Evolutionary conservation across 2,113 vertebrate genomes (phyloP).

Genomic region (Gyps fulvus): DNA sequence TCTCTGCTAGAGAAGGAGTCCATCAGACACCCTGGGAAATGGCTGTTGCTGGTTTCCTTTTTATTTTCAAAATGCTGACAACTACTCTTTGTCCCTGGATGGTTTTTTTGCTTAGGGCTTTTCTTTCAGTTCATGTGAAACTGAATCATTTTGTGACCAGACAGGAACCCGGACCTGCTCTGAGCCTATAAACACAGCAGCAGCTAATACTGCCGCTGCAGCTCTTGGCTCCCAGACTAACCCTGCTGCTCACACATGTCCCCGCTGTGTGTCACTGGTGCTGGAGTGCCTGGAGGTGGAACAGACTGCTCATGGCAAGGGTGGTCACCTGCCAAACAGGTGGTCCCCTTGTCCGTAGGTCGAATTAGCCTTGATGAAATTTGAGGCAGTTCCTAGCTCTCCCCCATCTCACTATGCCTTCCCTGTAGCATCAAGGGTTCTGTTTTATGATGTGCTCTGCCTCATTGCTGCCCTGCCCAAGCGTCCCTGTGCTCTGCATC

Average conservation of each 20-base stretch:
- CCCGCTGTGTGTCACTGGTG: rapidly evolving
- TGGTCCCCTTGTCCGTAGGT: rapidly evolving
- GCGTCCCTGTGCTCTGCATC: neutral
- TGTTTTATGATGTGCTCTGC: neutral
- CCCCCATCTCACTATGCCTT: rapidly evolving
- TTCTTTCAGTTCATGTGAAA: neutral
- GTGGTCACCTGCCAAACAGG: neutral
- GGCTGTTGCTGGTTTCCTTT: neutral
- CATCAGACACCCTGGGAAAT: neutral
- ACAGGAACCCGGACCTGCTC: neutral
- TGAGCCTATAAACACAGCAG: neutral
- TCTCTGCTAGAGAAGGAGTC: neutral
- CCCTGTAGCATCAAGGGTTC: neutral
- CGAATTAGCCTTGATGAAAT: neutral
- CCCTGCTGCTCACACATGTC: neutral
- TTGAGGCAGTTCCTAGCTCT: rapidly evolving
- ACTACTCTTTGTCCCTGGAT: neutral
- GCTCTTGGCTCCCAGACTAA: neutral
- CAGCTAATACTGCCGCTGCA: neutral
- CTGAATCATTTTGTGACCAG: neutral
- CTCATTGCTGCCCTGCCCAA: neutral
- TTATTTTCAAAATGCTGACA: neutral
- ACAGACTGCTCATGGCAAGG: neutral
- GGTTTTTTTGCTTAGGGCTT: neutral
- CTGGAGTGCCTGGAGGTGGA: neutral